Base-by-base conservation (phyloP, 2,888 invertebrate species). In the Pecten maximus region DNA sequence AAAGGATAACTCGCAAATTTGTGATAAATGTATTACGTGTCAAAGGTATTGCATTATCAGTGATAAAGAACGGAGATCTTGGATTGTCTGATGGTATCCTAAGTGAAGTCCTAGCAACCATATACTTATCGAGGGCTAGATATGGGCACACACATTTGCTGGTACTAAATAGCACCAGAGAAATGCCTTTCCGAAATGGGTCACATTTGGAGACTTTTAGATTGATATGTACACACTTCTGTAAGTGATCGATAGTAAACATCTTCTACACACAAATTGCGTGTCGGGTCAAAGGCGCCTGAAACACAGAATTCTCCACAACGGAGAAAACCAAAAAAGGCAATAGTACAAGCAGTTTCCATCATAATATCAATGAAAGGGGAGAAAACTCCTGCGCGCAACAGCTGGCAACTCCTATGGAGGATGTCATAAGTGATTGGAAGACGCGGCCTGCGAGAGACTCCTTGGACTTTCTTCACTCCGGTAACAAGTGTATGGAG, bases 271-370 rank as follows among this genome's bases (percentile, higher is more conserved):
- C 87, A 40, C 28, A 91, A 87, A 87, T 91, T 40, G 40, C 4
- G n/a, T 10, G 28, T n/a, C 2, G 89, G 87, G n/a, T 91, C 88
- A 88, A 91, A 90, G 2, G 1, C 12, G 12, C n/a, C 10, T 54
- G 50, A 39, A 4, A 88, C 40, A 40, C 90, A 90, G 19, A 91
- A 90, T 89, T 91, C 90, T 8, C 90, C 91, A 90, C 91, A 88
- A 50, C 90, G 23, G 35, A 88, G 40, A 87, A 90, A 91, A 0
- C 86, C 54, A 86, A 89, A 89, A 40, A 91, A 91, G 16, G 89
- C 91, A 23, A 50, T n/a, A 23, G 54, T 44, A 88, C 88, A 88
- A 19, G 40, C 88, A 15, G 91, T 40, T 74, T 88, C 74, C 39
- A 89, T 23, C 60, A 91, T 28, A 15, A 48, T 2, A 89, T 89